Evolutionary conservation across 2,888 invertebrate species (phyloP).

Genomic region (Linnaemya vulpina): DNA sequence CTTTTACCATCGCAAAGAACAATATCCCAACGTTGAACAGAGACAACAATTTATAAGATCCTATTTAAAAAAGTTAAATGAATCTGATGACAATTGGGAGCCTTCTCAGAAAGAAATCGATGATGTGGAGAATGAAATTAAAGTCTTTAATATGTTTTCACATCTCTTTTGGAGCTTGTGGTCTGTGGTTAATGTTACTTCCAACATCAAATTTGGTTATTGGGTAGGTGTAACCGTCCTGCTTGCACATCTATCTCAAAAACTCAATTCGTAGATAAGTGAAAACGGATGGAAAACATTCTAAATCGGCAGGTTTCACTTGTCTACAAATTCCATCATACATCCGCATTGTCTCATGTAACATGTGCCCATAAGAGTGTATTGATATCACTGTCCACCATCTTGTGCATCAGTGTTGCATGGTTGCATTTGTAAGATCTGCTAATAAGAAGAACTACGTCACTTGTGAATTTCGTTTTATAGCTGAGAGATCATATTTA

Average conservation of each 20-base stretch:
- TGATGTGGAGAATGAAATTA: slow-evolving; percentile 89
- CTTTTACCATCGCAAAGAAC: slow-evolving; percentile 87
- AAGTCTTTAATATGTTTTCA: slow-evolving; percentile 92
- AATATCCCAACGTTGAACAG: slow-evolving; percentile 90
- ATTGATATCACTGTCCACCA: too few relatives aligned
- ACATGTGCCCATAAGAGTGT: too few relatives aligned
- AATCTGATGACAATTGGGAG: slow-evolving; percentile 79
- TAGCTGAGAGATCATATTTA: too few relatives aligned
- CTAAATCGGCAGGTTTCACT: neutral
- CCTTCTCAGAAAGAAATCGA: slow-evolving; percentile 85
- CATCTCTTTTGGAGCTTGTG: slow-evolving; percentile 98
- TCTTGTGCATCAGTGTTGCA: too few relatives aligned
- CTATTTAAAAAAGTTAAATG: slow-evolving; percentile 80
- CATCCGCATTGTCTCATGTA: too few relatives aligned
- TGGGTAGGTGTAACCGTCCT: slow-evolving; percentile 88
- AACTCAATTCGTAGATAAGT: neutral
- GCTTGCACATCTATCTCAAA: neutral
- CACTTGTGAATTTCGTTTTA: too few relatives aligned
- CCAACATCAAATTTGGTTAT: slow-evolving; percentile 96
- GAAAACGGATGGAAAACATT: too few relatives aligned
- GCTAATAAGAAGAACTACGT: too few relatives aligned
- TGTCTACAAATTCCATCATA: too few relatives aligned
- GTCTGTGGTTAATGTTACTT: slow-evolving; percentile 94
- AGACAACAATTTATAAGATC: slow-evolving; percentile 79
- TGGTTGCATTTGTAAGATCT: too few relatives aligned